These are phyloP conservation scores for Bubalus kerabau DNA, from an alignment of 2,113 vertebrate species.

Conservation along the genomic window DNA sequence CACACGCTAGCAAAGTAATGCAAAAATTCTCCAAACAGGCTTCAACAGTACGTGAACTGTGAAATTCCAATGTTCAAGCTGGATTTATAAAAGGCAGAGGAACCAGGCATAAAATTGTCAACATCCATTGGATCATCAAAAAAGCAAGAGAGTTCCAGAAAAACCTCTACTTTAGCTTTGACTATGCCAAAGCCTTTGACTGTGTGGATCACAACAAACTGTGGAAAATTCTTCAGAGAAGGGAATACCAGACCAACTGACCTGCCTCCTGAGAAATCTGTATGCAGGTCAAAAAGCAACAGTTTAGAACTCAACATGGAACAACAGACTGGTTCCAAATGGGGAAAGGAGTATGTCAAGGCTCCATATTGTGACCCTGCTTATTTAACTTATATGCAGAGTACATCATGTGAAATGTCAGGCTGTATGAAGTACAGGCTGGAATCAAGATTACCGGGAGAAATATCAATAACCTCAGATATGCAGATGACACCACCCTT, in stretches of 20 bases:
- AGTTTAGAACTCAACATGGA: background rate
- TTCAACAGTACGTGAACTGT: background rate
- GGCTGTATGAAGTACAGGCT: background rate
- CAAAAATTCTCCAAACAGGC: background rate
- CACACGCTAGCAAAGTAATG: background rate
- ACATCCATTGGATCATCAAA: accelerated
- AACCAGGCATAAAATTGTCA: background rate
- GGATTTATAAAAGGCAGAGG: background rate
- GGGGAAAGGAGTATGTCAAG: background rate
- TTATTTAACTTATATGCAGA: background rate
- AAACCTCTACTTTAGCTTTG: background rate
- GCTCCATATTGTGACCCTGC: background rate
- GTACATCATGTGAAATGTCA: background rate
- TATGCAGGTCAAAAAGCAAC: background rate
- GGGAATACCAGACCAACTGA: background rate
- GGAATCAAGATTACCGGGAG: background rate
- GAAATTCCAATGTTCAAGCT: background rate
- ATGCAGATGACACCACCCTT: background rate
- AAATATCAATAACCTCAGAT: background rate
- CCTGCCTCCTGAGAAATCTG: background rate
- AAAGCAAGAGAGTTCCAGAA: background rate
- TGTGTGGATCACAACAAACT: background rate
- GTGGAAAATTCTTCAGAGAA: background rate
- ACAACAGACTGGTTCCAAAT: background rate
- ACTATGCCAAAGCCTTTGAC: background rate